Evolutionary conservation across 2,888 invertebrate genomes (phyloP).

Genomic region (Hydrotaea cyrtoneurina): DNA sequence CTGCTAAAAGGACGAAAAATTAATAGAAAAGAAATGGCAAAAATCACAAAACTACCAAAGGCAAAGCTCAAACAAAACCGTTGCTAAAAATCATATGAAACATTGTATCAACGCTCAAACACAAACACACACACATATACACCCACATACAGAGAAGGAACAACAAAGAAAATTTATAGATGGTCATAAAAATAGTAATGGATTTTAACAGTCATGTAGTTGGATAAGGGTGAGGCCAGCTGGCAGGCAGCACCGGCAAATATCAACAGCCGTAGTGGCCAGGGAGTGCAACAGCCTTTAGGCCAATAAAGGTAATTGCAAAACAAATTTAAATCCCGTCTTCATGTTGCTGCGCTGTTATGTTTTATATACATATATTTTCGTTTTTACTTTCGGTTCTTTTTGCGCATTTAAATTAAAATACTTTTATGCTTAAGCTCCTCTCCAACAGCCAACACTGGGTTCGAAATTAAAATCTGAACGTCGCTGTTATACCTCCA

Average conservation of each 20-base stretch:
- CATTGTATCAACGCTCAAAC: conserved; percentile 31
- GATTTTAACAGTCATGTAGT: conserved; percentile 42
- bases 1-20: background rate
- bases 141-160: background rate
- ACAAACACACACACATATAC: background rate
- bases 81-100: conserved; percentile 36
- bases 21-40: background rate
- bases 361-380: too few species aligned
- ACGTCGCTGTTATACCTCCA: conserved; percentile 27
- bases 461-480: conserved; percentile 31
- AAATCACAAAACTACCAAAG: background rate
- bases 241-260: background rate
- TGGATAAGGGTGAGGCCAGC: conserved; percentile 8
- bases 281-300: conserved; percentile 46
- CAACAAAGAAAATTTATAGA: conserved; percentile 51
- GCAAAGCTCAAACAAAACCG: background rate
- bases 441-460: background rate
- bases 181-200: conserved; percentile 59
- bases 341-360: background rate
- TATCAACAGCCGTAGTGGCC: background rate
- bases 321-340: conserved; percentile 22
- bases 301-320: conserved; percentile 49
- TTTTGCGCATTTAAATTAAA: conserved; percentile 19
- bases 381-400: background rate
- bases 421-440: conserved; percentile 22